A percentile compares a stretch with the other conserved stretches of the same genome.
Evolutionary conservation across 2,113 vertebrate species (phyloP).

Genomic region (Strigops habroptila): DNA sequence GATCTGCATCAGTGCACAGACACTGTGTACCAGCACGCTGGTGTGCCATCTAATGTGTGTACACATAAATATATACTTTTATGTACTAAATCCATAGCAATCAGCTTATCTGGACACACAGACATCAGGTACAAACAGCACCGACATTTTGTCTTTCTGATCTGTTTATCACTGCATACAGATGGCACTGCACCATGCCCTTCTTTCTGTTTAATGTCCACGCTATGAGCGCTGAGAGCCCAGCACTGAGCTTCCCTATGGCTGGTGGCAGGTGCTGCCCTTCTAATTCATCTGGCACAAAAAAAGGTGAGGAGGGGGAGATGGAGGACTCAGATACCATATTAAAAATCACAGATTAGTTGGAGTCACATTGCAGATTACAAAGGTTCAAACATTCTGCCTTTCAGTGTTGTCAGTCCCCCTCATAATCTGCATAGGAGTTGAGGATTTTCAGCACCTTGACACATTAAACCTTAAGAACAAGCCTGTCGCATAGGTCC

Average conservation of each 20-base stretch:
- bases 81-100: not conserved
- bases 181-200: not conserved
- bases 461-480: not conserved
- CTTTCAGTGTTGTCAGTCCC: not conserved
- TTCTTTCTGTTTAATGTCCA: not conserved
- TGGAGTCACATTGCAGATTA: not conserved
- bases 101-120: slow-evolving; percentile 27
- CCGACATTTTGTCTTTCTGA: not conserved
- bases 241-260: not conserved
- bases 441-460: not conserved
- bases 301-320: not conserved
- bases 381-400: not conserved
- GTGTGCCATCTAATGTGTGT: not conserved
- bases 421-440: not conserved
- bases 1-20: not conserved
- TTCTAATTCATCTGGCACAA: not conserved
- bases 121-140: not conserved
- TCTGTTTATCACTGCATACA: not conserved
- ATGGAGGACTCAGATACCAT: not conserved
- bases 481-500: not conserved
- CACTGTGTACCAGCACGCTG: not conserved
- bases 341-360: not conserved
- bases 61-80: not conserved
- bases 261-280: not conserved
- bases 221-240: not conserved